Conservation (phyloP, 30 jellyfish, hydroid and myxozoan genomes). For the Hydractinia echinata region DNA sequence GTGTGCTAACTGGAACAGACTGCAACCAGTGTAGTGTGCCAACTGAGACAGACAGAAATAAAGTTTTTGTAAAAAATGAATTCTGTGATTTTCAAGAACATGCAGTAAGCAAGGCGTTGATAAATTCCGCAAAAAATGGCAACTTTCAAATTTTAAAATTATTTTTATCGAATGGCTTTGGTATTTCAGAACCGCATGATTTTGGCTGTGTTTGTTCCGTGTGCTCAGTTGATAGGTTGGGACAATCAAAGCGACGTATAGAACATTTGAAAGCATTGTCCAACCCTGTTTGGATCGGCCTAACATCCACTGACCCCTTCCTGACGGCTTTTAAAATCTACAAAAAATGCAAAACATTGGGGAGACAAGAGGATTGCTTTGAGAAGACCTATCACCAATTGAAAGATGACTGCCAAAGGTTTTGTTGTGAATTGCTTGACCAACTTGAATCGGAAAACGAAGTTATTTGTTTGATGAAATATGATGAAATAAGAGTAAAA, state of each 20-base stretch:
- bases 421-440: conserved; percentile 58
- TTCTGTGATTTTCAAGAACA: no score
- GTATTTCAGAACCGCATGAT: conserved; percentile 51
- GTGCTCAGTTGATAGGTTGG: conserved; percentile 52
- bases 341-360: conserved; percentile 35
- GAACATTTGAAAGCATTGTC: conserved; percentile 46
- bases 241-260: conserved; percentile 50
- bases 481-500: conserved; percentile 1
- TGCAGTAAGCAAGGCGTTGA: conserved; percentile 24
- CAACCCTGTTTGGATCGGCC: conserved; percentile 69
- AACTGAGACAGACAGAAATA: no score
- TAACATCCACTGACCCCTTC: conserved; percentile 65
- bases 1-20: no score
- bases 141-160: conserved; percentile 35
- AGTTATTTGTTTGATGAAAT: not conserved
- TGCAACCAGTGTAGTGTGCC: no score
- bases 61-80: no score
- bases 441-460: conserved; percentile 24
- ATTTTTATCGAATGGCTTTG: conserved; percentile 57
- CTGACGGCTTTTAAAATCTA: conserved; percentile 42
- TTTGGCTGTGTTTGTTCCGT: conserved; percentile 50
- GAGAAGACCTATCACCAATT: conserved; percentile 49
- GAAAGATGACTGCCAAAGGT: conserved; percentile 25
- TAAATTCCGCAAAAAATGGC: conserved; percentile 62
- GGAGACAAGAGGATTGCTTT: conserved; percentile 50